phyloP scores from a whole-genome alignment of 2,113 vertebrate species.

The Falco punctatus region DNA sequence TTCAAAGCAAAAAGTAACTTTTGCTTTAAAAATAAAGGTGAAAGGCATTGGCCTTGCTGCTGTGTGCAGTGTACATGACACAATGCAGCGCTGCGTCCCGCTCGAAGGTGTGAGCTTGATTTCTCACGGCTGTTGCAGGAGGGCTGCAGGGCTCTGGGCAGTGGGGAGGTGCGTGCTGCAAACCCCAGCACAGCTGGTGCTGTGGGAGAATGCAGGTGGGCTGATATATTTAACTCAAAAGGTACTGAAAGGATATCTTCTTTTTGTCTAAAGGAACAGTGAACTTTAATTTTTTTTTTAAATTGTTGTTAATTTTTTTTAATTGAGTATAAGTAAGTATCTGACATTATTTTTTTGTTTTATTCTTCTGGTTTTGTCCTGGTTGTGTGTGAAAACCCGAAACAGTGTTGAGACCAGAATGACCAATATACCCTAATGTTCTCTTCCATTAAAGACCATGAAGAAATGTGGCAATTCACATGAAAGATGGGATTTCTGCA shows the following conservation, averaged over 20 bases:
- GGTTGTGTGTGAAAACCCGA: neutral
- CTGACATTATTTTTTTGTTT: neutral
- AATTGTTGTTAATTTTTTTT: neutral
- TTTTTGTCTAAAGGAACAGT: neutral
- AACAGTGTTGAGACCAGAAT: neutral
- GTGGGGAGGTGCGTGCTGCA: too few relatives aligned
- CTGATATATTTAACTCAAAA: neutral
- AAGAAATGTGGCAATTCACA: fast-evolving
- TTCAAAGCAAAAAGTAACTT: neutral
- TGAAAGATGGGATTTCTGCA: neutral
- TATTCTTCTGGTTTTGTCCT: neutral
- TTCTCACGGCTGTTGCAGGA: neutral
- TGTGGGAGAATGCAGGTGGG: fast-evolving
- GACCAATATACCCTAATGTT: neutral
- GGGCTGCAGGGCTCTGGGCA: too few relatives aligned
- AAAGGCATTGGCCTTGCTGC: neutral
- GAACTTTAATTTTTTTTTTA: neutral
- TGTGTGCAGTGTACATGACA: neutral
- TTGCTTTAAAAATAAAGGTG: neutral
- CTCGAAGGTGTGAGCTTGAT: neutral
- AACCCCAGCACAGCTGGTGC: neutral
- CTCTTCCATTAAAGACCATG: neutral
- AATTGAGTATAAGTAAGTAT: neutral
- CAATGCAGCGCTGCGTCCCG: neutral
- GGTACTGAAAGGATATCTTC: neutral